A percentile compares a stretch with the other conserved stretches of the same genome.
These are phyloP conservation scores for Callionymus lyra DNA, from an alignment of 2,113 vertebrate genomes.

Conservation along the genomic window DNA sequence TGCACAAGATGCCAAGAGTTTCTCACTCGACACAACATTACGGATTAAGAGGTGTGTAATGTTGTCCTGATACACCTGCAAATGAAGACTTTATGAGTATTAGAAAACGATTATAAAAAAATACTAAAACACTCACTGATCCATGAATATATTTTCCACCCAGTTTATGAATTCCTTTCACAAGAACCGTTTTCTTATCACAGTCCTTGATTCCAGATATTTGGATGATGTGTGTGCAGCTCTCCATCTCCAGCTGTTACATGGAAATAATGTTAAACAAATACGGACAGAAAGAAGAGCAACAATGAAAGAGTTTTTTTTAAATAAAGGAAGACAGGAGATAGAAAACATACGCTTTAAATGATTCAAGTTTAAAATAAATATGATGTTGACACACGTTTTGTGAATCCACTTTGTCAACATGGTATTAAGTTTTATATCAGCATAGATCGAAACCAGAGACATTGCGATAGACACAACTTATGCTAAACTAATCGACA, in stretches of 20 bases:
- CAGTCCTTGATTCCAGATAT: constrained; percentile 64
- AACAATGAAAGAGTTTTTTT: no score
- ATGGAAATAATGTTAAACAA: neutral
- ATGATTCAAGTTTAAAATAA: no score
- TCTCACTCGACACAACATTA: constrained; percentile 79
- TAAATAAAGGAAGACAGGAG: no score
- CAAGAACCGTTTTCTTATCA: constrained; percentile 46
- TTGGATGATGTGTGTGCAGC: constrained; percentile 51
- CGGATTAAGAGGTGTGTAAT: constrained; percentile 83
- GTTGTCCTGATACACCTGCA: constrained; percentile 75
- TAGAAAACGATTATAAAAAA: neutral
- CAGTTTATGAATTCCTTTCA: constrained; percentile 56
- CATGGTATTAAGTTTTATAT: no score
- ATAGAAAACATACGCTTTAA: no score
- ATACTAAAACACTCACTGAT: constrained; percentile 54
- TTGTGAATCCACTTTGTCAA: no score
- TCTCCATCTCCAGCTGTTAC: constrained; percentile 40
- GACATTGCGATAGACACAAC: no score
- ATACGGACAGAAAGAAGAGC: no score
- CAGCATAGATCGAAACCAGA: no score
- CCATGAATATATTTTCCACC: constrained; percentile 63
- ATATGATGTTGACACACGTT: no score
- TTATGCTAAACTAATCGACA: no score
- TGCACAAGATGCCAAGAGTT: constrained; percentile 87
- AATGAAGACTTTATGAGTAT: constrained; percentile 14